Evolutionary conservation across 2,797 vertebrate genomes (phyloP).

Genomic region (Botia almorhae): DNA sequence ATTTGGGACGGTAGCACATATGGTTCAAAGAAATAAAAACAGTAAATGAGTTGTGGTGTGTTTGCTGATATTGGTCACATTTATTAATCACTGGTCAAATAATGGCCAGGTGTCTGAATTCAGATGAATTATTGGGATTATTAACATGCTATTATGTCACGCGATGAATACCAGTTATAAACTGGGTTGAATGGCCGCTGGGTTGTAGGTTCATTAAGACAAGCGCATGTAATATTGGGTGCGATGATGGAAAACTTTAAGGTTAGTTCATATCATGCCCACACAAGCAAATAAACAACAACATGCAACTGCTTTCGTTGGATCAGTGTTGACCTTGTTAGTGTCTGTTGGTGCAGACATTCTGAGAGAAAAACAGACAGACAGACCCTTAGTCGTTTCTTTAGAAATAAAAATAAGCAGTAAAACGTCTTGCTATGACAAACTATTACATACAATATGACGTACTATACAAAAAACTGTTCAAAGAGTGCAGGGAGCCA

Average conservation of each 20-base stretch:
- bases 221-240: not conserved
- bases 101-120: no score
- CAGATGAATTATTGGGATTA: not conserved
- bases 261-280: not conserved
- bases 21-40: not conserved
- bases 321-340: not conserved
- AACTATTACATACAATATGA: not conserved
- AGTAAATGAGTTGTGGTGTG: not conserved
- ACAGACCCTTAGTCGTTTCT: not conserved
- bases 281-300: not conserved
- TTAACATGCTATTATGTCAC: not conserved
- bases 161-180: constrained; percentile 40
- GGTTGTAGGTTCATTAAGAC: constrained; percentile 50
- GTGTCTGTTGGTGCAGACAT: not conserved
- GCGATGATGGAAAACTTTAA: not conserved
- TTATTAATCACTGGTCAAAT: not conserved
- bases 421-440: no score
- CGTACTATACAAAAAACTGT: not conserved
- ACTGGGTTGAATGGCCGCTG: constrained; percentile 63
- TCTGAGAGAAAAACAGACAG: not conserved
- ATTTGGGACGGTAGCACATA: no score
- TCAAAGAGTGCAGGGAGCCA: not conserved
- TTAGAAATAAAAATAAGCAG: no score
- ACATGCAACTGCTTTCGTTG: not conserved
- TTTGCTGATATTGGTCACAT: not conserved